A percentile compares a stretch with the other conserved stretches of the same genome.
Evolutionary conservation across 2,888 invertebrate species (phyloP).

Genomic region (Synergus laeviventris): DNA sequence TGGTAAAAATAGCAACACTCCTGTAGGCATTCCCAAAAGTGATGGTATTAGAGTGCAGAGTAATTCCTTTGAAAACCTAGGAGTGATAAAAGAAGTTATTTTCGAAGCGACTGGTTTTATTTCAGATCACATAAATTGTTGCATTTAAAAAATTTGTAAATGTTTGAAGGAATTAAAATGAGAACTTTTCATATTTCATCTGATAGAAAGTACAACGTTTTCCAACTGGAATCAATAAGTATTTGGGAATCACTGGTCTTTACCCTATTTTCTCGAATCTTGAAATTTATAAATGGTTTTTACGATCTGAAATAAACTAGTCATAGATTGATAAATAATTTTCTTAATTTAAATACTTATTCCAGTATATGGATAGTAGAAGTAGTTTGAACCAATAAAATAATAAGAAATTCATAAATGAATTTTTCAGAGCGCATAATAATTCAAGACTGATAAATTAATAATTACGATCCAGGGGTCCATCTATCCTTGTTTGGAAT

Average conservation of each 20-base stretch:
- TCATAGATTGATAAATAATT: conserved; percentile 14
- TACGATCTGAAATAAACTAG: conserved; percentile 11
- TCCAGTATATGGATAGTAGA: neutral
- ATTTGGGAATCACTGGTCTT: neutral
- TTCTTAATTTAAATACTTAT: conserved; percentile 1
- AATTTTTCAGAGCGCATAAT: neutral
- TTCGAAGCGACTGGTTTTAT: neutral
- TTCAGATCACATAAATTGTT: neutral
- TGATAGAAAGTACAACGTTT: too few relatives aligned
- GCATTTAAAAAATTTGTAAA: neutral
- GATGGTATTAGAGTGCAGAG: conserved; percentile 79
- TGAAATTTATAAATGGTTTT: neutral
- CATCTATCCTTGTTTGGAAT: conserved; percentile 79
- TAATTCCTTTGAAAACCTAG: conserved; percentile 78
- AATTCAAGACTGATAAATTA: conserved; percentile 14
- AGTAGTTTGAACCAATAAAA: neutral
- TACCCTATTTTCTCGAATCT: neutral
- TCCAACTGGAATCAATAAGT: too few relatives aligned
- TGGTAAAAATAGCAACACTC: conserved; percentile 84
- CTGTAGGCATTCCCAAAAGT: conserved; percentile 84
- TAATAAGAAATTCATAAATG: neutral
- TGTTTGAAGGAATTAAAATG: too few relatives aligned
- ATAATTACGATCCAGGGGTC: conserved; percentile 69
- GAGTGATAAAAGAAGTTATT: conserved; percentile 53
- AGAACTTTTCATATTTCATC: too few relatives aligned